These are phyloP conservation scores for Diplogasteroides magnus DNA, from an alignment of 1,140 invertebrate genomes.

Conservation along the genomic window DNA sequence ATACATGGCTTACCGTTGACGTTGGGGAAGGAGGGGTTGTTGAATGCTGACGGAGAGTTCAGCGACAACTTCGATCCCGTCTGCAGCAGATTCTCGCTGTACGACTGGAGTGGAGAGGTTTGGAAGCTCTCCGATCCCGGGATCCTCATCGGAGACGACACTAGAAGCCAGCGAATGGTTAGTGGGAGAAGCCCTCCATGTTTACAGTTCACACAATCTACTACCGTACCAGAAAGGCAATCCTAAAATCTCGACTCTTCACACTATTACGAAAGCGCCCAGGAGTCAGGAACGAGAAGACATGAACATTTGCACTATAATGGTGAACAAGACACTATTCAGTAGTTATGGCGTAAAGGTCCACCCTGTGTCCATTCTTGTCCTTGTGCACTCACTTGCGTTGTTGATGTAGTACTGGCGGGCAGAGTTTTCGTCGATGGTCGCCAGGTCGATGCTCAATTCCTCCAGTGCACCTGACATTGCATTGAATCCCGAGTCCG, in stretches of 20 bases:
- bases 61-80: neutral
- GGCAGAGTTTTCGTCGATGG: slow-evolving; percentile 16
- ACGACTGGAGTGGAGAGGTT: slow-evolving; percentile 6
- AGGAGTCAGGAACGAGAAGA: too few species aligned
- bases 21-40: neutral
- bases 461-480: slow-evolving; percentile 22
- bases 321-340: neutral
- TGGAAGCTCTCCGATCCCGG: slow-evolving; percentile 13
- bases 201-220: too few species aligned
- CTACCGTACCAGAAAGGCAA: too few species aligned
- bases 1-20: neutral
- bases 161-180: too few species aligned
- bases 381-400: neutral
- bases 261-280: too few species aligned
- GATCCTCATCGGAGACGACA: slow-evolving; percentile 9
- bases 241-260: too few species aligned
- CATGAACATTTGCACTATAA: neutral
- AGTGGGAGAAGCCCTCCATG: too few species aligned
- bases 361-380: too few species aligned
- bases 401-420: neutral
- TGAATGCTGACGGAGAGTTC: neutral
- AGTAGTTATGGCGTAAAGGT: too few species aligned
- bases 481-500: slow-evolving; percentile 28
- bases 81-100: slow-evolving; percentile 4
- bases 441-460: slow-evolving; percentile 18